phyloP scores from a whole-genome alignment of 2,113 vertebrate genomes.

The Eolophus roseicapilla region DNA sequence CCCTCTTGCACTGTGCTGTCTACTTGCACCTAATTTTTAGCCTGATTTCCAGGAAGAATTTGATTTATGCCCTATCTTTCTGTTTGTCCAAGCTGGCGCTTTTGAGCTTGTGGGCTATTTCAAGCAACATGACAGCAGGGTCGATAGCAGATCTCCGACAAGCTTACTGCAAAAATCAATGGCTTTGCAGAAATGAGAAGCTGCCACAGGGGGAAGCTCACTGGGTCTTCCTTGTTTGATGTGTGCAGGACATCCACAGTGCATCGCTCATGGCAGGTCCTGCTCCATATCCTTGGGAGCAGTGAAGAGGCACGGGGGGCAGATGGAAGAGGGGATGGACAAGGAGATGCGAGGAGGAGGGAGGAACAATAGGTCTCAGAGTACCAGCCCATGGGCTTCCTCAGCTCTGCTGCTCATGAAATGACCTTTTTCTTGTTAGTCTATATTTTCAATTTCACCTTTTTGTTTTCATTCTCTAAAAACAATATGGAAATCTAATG shows the following conservation, averaged over 20 bases:
- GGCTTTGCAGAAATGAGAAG: neutral
- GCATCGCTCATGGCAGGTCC: rapidly evolving
- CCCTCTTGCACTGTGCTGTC: neutral
- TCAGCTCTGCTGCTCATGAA: neutral
- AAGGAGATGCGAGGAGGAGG: rapidly evolving
- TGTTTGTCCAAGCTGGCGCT: neutral
- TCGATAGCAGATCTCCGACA: neutral
- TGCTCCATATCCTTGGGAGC: neutral
- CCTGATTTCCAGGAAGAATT: neutral
- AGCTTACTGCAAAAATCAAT: neutral
- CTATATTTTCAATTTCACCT: neutral
- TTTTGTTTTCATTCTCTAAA: neutral
- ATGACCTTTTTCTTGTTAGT: neutral
- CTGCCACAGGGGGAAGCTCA: neutral
- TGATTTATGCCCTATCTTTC: neutral
- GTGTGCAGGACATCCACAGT: rapidly evolving
- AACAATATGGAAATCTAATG: neutral
- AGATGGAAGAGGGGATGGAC: neutral
- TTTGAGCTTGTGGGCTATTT: neutral
- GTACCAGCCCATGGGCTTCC: neutral
- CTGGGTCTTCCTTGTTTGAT: neutral
- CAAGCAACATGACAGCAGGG: neutral
- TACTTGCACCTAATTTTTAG: neutral
- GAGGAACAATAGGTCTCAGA: neutral
- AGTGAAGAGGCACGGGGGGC: rapidly evolving